Evolutionary conservation across 1,140 invertebrate species (phyloP), one percentile per base, ranked within the genome.

Genomic region (Atopsyche davidsoni): DNA sequence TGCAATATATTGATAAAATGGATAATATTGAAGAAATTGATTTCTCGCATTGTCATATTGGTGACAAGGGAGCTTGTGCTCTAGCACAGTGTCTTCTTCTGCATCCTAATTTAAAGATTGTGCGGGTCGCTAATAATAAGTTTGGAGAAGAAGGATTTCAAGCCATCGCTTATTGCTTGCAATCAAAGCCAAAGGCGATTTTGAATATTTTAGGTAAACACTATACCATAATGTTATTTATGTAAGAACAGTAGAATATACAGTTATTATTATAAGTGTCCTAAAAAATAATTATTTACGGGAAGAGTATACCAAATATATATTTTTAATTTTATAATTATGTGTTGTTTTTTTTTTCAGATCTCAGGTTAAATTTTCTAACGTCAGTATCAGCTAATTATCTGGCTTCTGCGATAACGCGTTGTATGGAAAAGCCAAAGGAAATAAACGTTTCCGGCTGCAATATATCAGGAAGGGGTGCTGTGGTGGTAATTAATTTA

Each of bases 21-120:
- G 60, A 66, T 22, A 62, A 55, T 25, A 69, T 73, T 35, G 69
- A 72, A 53, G 70, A 73, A 46, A 58, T 73, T 24, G 69, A 73
- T 58, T 73, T 73, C 42, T 71, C 68, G 56, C 68, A 73, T 55
- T 73, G 69, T 51, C 68, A 68, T 55, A 67, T 73, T 36, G 70
- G 69, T 17, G 66, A 73, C 60, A 66, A 69, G 36, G 69, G 69
- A 2, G 68, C 71, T 64, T 68, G 69, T 51, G 70, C 70, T 18
- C 50, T 72, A 16, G 70, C 64, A 21, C 67, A 66, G 38, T 69
- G 72, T 52, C 65, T 73, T 49, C 63, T 44, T n/a, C 40, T 69
- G 14, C 70, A 73, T 49, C 60, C 59, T 35, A 70, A 68, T 47
- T 34, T 73, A 4, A 71, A 65, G 48, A 52, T 59, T 40, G 63